Base-by-base conservation (phyloP, 2,113 vertebrate genomes). In the Dicrurus megarhynchus region DNA sequence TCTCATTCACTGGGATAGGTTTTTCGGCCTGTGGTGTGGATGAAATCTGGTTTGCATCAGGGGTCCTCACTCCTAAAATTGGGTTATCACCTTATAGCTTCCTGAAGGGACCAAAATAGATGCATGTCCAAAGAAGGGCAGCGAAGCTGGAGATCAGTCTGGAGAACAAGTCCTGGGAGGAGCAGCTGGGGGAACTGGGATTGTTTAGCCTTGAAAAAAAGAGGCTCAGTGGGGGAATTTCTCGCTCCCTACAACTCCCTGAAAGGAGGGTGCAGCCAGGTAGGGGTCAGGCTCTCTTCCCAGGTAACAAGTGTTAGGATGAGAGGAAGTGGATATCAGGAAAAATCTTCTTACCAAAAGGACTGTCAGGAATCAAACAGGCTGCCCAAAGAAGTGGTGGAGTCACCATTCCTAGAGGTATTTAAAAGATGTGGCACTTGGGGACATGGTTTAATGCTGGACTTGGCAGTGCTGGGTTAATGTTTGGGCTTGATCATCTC, bases 401-500 rank as follows among this genome's bases (percentile, higher is more conserved):
- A 53, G 35, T 24, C 22, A 15, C 26, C 21, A 5, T 33, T 26
- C 30, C 30, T 35, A n/a, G 10, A 49, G 26, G 5, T 7, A 10
- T 74, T 91, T 74, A 47, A 50, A 47, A 27, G 26, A 37, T 17
- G n/a, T 55, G 67, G 21, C n/a, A 16, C 7, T 5, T 28, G 46
- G 26, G n/a, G n/a, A n/a, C 32, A 11, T n/a, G 41, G 19, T n/a
- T 55, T 61, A 30, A n/a, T 23, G 11, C 11, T 55, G 47, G 32
- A 6, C 11, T 33, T 55, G 41, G 10, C 22, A 49, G 5, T 11
- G 22, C 15, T 37, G 46, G 26, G 6, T 55, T 42, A 33, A 32
- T 0, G 0, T 16, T 33, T 60, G 30, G 26, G 23, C 27, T 28
- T 0, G 0, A 15, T 18, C 16, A 26, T 13, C 76, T 39, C 26